phyloP scores from a whole-genome alignment of 2,797 vertebrate genomes.

The Tenualosa thibaudeaui region DNA sequence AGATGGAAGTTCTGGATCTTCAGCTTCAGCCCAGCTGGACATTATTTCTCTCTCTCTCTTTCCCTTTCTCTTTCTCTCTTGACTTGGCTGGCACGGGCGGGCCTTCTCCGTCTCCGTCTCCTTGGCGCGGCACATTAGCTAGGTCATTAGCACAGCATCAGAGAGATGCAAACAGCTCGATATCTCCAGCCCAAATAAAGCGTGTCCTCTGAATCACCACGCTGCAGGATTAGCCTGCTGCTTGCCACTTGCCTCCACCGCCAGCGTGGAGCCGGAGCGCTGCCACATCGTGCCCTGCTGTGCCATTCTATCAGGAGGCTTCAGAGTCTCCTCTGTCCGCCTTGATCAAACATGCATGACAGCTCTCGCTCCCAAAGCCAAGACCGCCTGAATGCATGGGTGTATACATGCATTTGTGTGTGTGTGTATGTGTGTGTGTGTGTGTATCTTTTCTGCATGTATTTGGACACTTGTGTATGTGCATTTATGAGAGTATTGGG shows the following conservation, averaged over 20 bases:
- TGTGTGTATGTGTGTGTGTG: neutral
- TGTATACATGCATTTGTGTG: neutral
- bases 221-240: slow-evolving; percentile 46
- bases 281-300: slow-evolving; percentile 32
- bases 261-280: slow-evolving; percentile 41
- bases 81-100: neutral
- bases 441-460: neutral
- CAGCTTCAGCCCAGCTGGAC: neutral
- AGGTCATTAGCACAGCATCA: slow-evolving; percentile 63
- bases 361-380: slow-evolving; percentile 70
- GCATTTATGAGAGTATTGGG: neutral
- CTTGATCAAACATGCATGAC: slow-evolving; percentile 77
- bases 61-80: neutral
- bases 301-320: slow-evolving; percentile 37
- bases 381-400: slow-evolving; percentile 58
- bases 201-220: slow-evolving; percentile 50
- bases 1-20: neutral
- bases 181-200: slow-evolving; percentile 54
- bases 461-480: neutral
- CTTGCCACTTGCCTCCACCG: neutral
- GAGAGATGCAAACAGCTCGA: slow-evolving; percentile 47
- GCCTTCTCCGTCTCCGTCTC: neutral
- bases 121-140: slow-evolving; percentile 29
- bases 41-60: neutral
- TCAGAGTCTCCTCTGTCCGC: slow-evolving; percentile 59